Conservation (phyloP, 2,113 vertebrate species). For the Scophthalmus maximus region DNA sequence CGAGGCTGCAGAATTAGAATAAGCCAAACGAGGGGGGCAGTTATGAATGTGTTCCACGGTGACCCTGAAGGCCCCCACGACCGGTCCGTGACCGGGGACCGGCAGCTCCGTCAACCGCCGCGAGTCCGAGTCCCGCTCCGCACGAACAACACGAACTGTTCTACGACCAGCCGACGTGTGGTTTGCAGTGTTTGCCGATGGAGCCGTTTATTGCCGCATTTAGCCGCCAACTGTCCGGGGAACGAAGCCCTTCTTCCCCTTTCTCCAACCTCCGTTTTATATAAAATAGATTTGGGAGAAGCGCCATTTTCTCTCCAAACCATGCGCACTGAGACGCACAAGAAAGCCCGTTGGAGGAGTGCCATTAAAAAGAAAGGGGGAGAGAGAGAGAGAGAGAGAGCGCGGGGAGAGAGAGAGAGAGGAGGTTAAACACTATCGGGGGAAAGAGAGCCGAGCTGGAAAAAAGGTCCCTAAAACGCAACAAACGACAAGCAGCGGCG, state of each 20-base stretch:
- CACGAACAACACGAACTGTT: slow-evolving; percentile 1
- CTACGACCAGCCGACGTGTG: slow-evolving; percentile 3
- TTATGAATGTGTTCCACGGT: slow-evolving; percentile 7
- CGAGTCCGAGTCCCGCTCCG: slow-evolving; percentile 5
- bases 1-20: neutral
- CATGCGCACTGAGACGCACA: slow-evolving; percentile 81
- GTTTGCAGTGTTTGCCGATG: neutral
- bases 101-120: slow-evolving; percentile 31
- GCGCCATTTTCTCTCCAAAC: slow-evolving; percentile 87
- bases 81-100: slow-evolving; percentile 28
- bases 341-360: slow-evolving; percentile 73
- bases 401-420: neutral
- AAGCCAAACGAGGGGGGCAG: neutral
- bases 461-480: slow-evolving; percentile 56
- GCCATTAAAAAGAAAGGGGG: slow-evolving; percentile 57
- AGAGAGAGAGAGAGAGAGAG: slow-evolving; percentile 17
- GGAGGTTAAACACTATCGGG: slow-evolving; percentile 48
- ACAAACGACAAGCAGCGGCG: slow-evolving; percentile 66
- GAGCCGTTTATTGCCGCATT: slow-evolving; percentile 23
- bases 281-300: slow-evolving; percentile 83
- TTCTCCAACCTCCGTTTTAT: slow-evolving; percentile 73
- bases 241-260: slow-evolving; percentile 35
- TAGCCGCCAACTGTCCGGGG: slow-evolving; percentile 30
- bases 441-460: slow-evolving; percentile 53
- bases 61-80: slow-evolving; percentile 32